A percentile compares a stretch with the other conserved stretches of the same genome.
Evolutionary conservation across 2,888 invertebrate genomes (phyloP).

Genomic region (Pteria penguin): DNA sequence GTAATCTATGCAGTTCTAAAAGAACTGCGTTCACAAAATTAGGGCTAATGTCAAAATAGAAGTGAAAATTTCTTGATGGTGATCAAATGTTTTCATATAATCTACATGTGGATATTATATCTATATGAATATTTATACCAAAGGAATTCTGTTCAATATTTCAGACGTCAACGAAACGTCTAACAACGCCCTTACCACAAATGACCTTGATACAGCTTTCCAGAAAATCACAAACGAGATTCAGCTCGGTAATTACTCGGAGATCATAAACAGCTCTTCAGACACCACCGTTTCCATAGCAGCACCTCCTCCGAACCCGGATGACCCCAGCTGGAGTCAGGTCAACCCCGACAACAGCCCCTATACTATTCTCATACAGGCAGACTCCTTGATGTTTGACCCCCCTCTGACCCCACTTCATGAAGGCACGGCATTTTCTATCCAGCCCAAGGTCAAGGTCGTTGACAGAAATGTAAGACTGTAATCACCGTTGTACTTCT

Average conservation of each 20-base stretch:
- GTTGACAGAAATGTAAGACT: constrained; percentile 32
- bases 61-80: no score
- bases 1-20: no score
- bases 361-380: constrained; percentile 18
- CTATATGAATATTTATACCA: no score
- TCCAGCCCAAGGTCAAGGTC: constrained; percentile 41
- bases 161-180: constrained; percentile 9
- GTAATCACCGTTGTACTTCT: no score
- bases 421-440: constrained; percentile 27
- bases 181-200: constrained; percentile 12
- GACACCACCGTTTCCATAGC: constrained; percentile 23
- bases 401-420: constrained; percentile 29
- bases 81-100: no score
- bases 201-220: constrained; percentile 21
- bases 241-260: constrained; percentile 36
- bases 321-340: constrained; percentile 26
- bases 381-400: constrained; percentile 27
- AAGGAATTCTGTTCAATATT: background rate
- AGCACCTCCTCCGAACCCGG: constrained; percentile 22
- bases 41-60: no score
- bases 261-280: constrained; percentile 23
- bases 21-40: no score
- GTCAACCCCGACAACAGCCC: constrained; percentile 14
- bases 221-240: constrained; percentile 29
- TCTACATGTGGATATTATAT: no score